Conservation (phyloP, 2,888 invertebrate species). For the Orchesella flavescens region DNA sequence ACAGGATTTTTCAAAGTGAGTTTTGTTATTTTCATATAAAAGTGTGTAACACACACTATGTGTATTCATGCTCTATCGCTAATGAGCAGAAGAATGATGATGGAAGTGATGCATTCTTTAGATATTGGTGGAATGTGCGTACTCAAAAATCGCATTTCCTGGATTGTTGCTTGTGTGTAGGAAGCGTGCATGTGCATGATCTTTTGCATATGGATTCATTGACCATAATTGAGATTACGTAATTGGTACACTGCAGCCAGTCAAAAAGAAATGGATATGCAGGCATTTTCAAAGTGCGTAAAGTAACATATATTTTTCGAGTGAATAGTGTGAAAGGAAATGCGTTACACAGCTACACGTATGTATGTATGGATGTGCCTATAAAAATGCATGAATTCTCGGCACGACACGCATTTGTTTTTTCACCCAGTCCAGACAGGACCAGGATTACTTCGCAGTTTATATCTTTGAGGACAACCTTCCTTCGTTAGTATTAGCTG, state of each 20-base stretch:
- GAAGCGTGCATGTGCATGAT: neutral
- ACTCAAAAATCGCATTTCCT: neutral
- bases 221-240: slow-evolving; percentile 36
- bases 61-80: neutral
- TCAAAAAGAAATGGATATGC: neutral
- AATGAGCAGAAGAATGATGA: slow-evolving; percentile 31
- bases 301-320: slow-evolving; percentile 48
- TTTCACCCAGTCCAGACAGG: neutral
- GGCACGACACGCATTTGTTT: neutral
- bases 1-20: slow-evolving; percentile 54
- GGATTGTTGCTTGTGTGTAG: neutral
- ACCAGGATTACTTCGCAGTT: slow-evolving; percentile 15
- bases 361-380: neutral
- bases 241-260: neutral
- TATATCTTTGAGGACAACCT: slow-evolving; percentile 20
- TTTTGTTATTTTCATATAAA: slow-evolving; percentile 47
- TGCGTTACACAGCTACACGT: slow-evolving; percentile 10
- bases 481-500: slow-evolving; percentile 39
- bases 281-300: slow-evolving; percentile 34
- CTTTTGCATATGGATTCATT: slow-evolving; percentile 15
- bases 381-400: neutral
- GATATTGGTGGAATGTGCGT: slow-evolving; percentile 8
- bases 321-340: slow-evolving; percentile 38
- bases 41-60: neutral
- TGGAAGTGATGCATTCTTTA: neutral